A percentile compares a stretch with the other conserved stretches of the same genome.
Conservation (phyloP, 23 tunicate genomes). For the Halocynthia aurantium region DNA sequence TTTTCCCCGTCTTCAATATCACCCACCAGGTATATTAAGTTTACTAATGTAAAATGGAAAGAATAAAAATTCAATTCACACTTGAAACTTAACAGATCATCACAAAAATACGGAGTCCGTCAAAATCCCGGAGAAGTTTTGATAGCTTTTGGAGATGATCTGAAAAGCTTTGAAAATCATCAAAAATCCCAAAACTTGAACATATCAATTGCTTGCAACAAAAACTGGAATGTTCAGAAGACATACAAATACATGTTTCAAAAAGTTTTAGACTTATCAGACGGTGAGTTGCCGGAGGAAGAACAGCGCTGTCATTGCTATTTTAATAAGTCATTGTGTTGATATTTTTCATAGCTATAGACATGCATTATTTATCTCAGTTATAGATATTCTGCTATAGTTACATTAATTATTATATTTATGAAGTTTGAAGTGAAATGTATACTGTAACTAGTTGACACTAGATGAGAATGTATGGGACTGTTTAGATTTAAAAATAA, state of each 20-base stretch:
- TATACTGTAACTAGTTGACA: no score
- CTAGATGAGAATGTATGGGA: no score
- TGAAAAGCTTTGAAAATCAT: neutral
- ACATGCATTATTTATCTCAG: no score
- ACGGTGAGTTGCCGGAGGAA: conserved; percentile 14
- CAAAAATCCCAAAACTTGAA: neutral
- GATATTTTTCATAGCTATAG: no score
- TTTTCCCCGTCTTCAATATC: conserved; percentile 7
- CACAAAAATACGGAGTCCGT: conserved; percentile 50
- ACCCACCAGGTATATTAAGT: neutral
- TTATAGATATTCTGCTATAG: no score
- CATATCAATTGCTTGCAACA: conserved; percentile 8
- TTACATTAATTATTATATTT: no score
- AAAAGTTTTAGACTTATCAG: conserved; percentile 43
- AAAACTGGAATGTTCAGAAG: conserved; percentile 4
- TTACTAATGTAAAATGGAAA: neutral
- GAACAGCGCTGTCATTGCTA: no score
- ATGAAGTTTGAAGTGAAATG: neutral
- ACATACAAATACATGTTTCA: conserved; percentile 78
- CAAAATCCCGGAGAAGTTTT: conserved; percentile 57
- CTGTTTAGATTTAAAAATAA: neutral
- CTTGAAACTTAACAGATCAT: conserved; percentile 7
- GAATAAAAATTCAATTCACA: neutral
- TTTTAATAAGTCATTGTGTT: no score
- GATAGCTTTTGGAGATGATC: neutral